A percentile compares a stretch with the other conserved stretches of the same genome.
phyloP scores from a whole-genome alignment of 2,797 vertebrate species.

The Hoplostethus mediterraneus region DNA sequence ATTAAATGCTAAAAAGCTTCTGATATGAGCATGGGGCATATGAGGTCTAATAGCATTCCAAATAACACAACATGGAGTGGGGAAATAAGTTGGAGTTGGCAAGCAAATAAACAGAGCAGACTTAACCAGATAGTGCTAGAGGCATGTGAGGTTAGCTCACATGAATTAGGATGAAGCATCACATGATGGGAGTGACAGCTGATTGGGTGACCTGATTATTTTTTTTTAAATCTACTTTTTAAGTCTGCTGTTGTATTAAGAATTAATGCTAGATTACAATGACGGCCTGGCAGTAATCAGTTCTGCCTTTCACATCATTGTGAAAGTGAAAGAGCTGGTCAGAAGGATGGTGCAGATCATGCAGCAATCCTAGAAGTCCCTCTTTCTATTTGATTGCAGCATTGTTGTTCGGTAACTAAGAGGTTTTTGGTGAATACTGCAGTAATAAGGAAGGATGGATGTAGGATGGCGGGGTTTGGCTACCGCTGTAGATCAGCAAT shows the following conservation, averaged over 20 bases:
- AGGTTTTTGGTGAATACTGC: neutral
- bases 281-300: slow-evolving; percentile 5
- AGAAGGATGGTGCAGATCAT: slow-evolving; percentile 5
- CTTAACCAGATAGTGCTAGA: slow-evolving; percentile 53
- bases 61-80: slow-evolving; percentile 22
- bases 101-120: slow-evolving; percentile 38
- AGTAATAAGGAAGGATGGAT: neutral
- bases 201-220: slow-evolving; percentile 19
- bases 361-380: neutral
- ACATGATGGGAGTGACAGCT: slow-evolving; percentile 56
- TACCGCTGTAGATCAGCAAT: neutral
- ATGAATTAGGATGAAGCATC: slow-evolving; percentile 69
- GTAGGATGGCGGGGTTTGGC: neutral
- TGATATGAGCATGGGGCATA: neutral
- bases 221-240: slow-evolving; percentile 7
- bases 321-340: no score
- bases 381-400: slow-evolving; percentile 1
- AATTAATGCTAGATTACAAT: slow-evolving; percentile 3
- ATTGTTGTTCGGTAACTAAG: neutral
- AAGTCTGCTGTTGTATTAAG: slow-evolving; percentile 12
- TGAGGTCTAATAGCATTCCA: slow-evolving; percentile 8
- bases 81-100: slow-evolving; percentile 35
- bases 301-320: neutral
- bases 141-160: slow-evolving; percentile 55
- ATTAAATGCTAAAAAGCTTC: neutral